These are phyloP conservation scores for Craniophora ligustri DNA, from an alignment of 2,888 invertebrate species.

Conservation along the genomic window DNA sequence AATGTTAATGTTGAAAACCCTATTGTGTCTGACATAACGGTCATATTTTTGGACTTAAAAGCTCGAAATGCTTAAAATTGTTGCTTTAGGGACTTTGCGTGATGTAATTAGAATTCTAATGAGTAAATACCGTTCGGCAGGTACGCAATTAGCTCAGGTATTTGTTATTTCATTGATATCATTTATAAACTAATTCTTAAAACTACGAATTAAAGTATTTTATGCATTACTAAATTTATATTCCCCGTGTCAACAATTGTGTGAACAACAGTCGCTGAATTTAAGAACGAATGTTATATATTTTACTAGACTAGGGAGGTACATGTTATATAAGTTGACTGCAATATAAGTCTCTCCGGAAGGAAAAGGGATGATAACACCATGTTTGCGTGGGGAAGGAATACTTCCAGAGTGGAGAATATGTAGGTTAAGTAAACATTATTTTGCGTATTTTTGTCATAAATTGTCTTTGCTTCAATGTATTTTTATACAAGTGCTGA, in stretches of 20 bases:
- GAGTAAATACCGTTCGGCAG: slow-evolving; percentile 2
- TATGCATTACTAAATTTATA: too few species aligned
- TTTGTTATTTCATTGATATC: too few species aligned
- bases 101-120: slow-evolving; percentile 1
- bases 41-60: neutral
- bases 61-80: neutral
- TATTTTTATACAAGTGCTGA: too few species aligned
- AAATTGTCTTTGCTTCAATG: too few species aligned
- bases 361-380: slow-evolving; percentile 19
- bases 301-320: too few species aligned
- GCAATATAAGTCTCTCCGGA: slow-evolving; percentile 1
- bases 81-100: slow-evolving; percentile 14
- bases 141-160: too few species aligned
- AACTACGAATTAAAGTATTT: too few species aligned
- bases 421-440: slow-evolving; percentile 33
- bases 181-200: too few species aligned
- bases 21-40: neutral
- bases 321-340: slow-evolving; percentile 23
- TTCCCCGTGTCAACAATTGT: too few species aligned
- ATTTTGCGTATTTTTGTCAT: too few species aligned
- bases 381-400: slow-evolving; percentile 7
- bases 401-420: neutral
- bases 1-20: slow-evolving; percentile 3
- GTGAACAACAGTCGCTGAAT: too few species aligned
- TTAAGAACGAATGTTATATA: too few species aligned